Evolutionary conservation across 2,797 vertebrate species (phyloP).

Genomic region (Chelon auratus): DNA sequence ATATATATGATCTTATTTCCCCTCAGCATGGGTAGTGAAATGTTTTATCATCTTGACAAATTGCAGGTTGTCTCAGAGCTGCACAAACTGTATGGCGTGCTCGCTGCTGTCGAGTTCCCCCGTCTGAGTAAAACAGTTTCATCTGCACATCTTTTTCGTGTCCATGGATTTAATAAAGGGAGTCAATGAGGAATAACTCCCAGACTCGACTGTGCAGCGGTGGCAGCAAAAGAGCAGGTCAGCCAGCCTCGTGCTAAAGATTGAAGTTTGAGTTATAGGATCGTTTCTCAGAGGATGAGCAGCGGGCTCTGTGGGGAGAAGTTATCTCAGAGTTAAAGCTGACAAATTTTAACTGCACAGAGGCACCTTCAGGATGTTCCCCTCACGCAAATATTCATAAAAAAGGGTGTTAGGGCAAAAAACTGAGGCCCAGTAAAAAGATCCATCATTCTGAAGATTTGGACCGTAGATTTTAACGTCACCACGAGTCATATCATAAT

Average conservation of each 20-base stretch:
- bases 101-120: background rate
- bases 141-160: background rate
- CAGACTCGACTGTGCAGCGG: background rate
- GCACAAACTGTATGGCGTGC: background rate
- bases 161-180: slow-evolving; percentile 12
- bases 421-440: background rate
- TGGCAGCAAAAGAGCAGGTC: slow-evolving; percentile 5
- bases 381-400: background rate
- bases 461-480: background rate
- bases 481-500: background rate
- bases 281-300: slow-evolving; percentile 1
- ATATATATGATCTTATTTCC: background rate
- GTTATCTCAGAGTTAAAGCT: background rate
- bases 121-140: background rate
- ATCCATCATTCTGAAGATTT: background rate
- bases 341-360: background rate
- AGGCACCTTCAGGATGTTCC: background rate
- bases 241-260: slow-evolving; percentile 14
- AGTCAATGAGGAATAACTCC: background rate
- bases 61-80: background rate
- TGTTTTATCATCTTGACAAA: background rate
- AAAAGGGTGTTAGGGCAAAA: background rate
- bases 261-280: background rate
- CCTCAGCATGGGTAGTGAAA: background rate
- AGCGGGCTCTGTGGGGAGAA: background rate